Conservation (phyloP, 2,797 vertebrate genomes). For the Pseudopleuronectes americanus region DNA sequence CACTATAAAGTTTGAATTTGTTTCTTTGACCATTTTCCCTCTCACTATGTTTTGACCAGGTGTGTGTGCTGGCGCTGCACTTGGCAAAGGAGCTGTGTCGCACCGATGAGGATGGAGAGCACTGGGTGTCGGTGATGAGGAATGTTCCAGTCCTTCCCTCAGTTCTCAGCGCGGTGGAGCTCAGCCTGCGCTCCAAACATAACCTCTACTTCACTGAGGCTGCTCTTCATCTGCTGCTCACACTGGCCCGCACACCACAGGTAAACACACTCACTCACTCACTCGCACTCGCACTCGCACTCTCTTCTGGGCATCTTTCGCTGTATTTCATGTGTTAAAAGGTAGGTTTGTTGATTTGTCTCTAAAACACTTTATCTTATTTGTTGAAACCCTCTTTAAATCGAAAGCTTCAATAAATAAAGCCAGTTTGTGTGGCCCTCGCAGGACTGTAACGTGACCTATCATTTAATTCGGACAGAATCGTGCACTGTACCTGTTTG, state of each 20-base stretch:
- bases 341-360: too few relatives aligned
- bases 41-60: constrained; percentile 74
- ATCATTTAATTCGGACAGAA: too few relatives aligned
- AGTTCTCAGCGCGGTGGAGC: constrained; percentile 91
- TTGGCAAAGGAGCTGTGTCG: constrained; percentile 96
- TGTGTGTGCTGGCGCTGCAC: constrained; percentile 95
- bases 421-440: too few relatives aligned
- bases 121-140: constrained; percentile 92
- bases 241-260: constrained; percentile 92
- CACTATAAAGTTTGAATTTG: too few relatives aligned
- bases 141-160: constrained; percentile 92
- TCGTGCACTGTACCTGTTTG: too few relatives aligned
- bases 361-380: too few relatives aligned
- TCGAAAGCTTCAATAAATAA: too few relatives aligned
- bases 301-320: too few relatives aligned
- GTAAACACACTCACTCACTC: constrained; percentile 65
- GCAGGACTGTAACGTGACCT: too few relatives aligned
- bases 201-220: constrained; percentile 98
- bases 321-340: neutral
- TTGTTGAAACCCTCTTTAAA: too few relatives aligned
- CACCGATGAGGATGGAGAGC: constrained; percentile 92
- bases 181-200: constrained; percentile 93
- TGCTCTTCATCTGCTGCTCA: constrained; percentile 93
- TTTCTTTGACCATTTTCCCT: neutral
- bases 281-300: neutral